Base-by-base conservation (phyloP, 2,113 vertebrate species). In the Saguinus imperator region DNA sequence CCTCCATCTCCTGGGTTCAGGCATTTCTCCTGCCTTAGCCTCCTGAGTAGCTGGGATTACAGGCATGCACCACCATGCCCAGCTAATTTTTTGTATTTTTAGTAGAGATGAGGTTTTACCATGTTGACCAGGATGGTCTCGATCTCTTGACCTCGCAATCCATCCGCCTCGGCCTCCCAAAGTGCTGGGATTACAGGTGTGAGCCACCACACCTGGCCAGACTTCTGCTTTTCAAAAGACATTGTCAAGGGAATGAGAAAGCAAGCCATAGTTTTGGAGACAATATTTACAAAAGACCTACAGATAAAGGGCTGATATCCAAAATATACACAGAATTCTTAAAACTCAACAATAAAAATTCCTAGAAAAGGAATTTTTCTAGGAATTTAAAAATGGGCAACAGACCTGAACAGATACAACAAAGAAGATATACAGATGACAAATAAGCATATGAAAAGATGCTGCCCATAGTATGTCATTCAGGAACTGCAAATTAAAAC, bases 311-410 rank as follows among this genome's bases (percentile, higher is more conserved):
- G 45, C 50, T 20, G 52, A 23, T 40, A 84, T 61, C 35, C 52
- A 81, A 94, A 87, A 73, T 82, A 37, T 25, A 12, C n/a, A 66
- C 50, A 20, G 6, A 79, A 29, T 12, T 68, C 43, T 37, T 40
- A 90, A 89, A 93, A 68, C 35, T 58, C 55, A 97, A 83, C 25
- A 45, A 81, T 40, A 92, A 82, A 94, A 85, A 52, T 52, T 52
- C 52, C 16, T 52, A 17, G 52, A 52, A 52, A 52, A 52, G 5
- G 52, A 52, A 52, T 52, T 52, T 52, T 52, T 52, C 52, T 18
- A 52, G 52, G 52, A 52, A 35, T 64, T 75, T 12, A 58, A 43
- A 89, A 87, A 64, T 55, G 11, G 8, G n/a, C 14, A 86, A 86
- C 61, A 93, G 66, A 58, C 45, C 29, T 86, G 5, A 86, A 86